phyloP scores from a whole-genome alignment of 2,888 invertebrate genomes.

The Notodonta ziczac region DNA sequence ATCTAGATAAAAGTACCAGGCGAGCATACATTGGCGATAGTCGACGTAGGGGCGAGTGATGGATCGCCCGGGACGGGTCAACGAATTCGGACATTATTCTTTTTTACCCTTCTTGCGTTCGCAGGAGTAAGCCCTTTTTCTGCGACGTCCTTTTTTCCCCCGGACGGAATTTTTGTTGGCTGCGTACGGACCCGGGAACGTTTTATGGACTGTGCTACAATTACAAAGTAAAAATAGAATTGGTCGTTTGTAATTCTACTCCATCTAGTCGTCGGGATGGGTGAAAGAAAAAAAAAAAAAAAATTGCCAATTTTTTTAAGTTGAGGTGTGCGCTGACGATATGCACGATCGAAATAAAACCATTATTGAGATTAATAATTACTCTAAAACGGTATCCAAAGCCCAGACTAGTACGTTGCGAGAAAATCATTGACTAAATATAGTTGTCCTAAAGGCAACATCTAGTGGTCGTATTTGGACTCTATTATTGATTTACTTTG shows the following conservation, averaged over 20 bases:
- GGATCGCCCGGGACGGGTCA: conserved; percentile 85
- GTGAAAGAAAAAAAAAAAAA: conserved; percentile 41
- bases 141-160: conserved; percentile 79
- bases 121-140: conserved; percentile 83
- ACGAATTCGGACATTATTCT: conserved; percentile 86
- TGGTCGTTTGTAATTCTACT: conserved; percentile 74
- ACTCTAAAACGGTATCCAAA: too few species aligned
- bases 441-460: too few species aligned
- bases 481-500: too few species aligned
- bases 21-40: conserved; percentile 74
- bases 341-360: conserved; percentile 9
- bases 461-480: too few species aligned
- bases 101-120: conserved; percentile 85
- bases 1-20: conserved; percentile 66
- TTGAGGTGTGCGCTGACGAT: conserved; percentile 7
- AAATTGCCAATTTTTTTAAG: conserved; percentile 39
- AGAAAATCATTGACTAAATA: too few species aligned
- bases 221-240: conserved; percentile 83
- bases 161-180: conserved; percentile 73
- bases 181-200: conserved; percentile 61
- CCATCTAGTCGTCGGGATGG: conserved; percentile 62
- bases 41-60: conserved; percentile 80
- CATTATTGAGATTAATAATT: too few species aligned
- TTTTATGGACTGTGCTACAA: conserved; percentile 82
- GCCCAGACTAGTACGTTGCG: too few species aligned